These are phyloP conservation scores for Nipponacmea schrenckii DNA, from an alignment of 2,888 invertebrate genomes.

Conservation along the genomic window DNA sequence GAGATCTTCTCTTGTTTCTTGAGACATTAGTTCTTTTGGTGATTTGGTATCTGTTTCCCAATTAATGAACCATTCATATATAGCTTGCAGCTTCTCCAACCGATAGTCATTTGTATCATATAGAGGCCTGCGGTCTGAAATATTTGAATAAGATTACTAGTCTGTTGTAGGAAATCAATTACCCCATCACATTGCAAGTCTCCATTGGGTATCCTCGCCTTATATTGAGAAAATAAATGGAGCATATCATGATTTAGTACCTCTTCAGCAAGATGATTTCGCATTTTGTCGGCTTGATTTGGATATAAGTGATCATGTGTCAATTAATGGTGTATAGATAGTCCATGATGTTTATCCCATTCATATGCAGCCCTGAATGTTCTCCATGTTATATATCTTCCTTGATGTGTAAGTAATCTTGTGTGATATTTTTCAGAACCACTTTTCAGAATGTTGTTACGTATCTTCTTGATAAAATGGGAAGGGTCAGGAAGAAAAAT, in stretches of 20 bases:
- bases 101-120: not conserved
- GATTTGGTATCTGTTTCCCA: constrained; percentile 12
- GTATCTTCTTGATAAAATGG: not conserved
- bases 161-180: not conserved
- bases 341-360: constrained; percentile 10
- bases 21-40: constrained; percentile 27
- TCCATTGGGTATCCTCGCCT: not conserved
- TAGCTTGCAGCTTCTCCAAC: not conserved
- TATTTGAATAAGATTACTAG: not conserved
- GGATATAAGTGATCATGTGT: not conserved
- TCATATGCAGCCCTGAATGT: not conserved
- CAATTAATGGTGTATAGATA: not conserved
- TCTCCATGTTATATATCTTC: constrained; percentile 9
- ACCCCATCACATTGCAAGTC: not conserved
- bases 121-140: constrained; percentile 18
- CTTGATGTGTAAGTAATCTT: not conserved
- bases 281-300: constrained; percentile 5
- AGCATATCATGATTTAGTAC: not conserved
- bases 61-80: not conserved
- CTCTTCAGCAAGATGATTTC: constrained; percentile 5
- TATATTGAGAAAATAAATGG: not conserved
- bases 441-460: constrained; percentile 11
- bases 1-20: constrained; percentile 25
- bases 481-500: not conserved
- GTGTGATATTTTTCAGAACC: constrained; percentile 13